Evolutionary conservation across 2,797 vertebrate genomes (phyloP).

Genomic region (Sebastes hopkinsi): DNA sequence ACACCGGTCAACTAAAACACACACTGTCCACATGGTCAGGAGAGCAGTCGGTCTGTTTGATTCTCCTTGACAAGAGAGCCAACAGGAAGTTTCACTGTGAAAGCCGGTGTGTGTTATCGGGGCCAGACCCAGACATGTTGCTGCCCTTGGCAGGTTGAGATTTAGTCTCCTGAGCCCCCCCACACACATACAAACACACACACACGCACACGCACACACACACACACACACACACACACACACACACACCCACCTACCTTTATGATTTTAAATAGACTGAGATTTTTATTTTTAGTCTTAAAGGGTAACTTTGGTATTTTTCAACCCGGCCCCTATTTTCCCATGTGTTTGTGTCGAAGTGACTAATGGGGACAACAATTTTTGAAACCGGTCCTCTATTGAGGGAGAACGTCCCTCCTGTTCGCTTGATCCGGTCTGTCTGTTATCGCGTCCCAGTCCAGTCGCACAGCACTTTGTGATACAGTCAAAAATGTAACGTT

Average conservation of each 20-base stretch:
- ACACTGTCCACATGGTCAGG: conserved; percentile 11
- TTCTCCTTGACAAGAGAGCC: conserved; percentile 34
- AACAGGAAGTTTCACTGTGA: conserved; percentile 3
- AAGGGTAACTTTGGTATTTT: not conserved
- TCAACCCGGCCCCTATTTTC: fast-evolving
- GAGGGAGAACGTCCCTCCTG: no score
- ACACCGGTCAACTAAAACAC: conserved; percentile 5
- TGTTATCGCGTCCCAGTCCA: no score
- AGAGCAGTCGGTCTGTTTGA: conserved; percentile 21
- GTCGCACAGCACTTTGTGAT: no score
- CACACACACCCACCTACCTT: no score
- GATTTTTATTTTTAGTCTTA: not conserved
- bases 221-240: no score
- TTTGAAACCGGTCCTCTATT: no score
- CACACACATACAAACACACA: no score
- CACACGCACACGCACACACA: no score
- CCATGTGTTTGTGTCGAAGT: no score
- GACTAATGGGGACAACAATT: no score
- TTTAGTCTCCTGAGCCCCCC: not conserved
- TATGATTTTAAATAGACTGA: not conserved
- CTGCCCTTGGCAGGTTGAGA: not conserved
- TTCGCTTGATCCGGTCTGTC: no score
- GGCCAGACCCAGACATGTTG: not conserved
- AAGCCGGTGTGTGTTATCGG: not conserved
- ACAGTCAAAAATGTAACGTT: no score